phyloP scores from a whole-genome alignment of 2,113 vertebrate genomes.

The Noctilio leporinus region DNA sequence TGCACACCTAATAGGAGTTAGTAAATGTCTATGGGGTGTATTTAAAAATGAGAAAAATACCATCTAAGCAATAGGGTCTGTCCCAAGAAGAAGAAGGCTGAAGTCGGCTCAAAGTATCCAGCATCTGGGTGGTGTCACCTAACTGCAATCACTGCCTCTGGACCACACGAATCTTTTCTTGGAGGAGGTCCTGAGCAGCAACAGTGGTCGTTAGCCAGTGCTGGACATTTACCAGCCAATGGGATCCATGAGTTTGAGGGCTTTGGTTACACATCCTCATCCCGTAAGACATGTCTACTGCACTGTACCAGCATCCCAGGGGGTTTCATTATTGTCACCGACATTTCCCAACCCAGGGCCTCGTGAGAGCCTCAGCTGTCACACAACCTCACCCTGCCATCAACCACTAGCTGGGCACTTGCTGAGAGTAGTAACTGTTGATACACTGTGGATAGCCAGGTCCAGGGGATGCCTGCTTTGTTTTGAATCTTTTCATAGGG shows the following conservation, averaged over 20 bases:
- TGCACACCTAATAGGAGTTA: background rate
- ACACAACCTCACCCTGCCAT: background rate
- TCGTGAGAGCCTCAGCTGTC: background rate
- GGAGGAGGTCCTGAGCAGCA: background rate
- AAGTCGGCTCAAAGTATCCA: background rate
- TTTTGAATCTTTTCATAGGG: background rate
- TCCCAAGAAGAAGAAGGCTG: background rate
- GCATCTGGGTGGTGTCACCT: background rate
- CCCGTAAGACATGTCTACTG: background rate
- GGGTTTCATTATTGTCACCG: background rate
- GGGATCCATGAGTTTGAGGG: background rate
- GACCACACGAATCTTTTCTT: background rate
- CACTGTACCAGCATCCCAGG: background rate
- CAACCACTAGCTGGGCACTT: background rate
- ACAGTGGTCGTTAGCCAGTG: background rate
- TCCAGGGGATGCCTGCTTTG: fast-evolving
- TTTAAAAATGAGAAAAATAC: background rate
- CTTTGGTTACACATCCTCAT: background rate
- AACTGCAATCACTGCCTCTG: background rate
- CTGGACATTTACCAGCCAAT: background rate
- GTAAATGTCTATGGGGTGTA: background rate
- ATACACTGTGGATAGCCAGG: conserved; percentile 14
- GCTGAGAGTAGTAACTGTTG: background rate
- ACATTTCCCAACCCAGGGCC: background rate
- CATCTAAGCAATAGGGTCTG: background rate